These are phyloP conservation scores for Glaucidium brasilianum DNA, from an alignment of 2,113 vertebrate species.

Conservation along the genomic window DNA sequence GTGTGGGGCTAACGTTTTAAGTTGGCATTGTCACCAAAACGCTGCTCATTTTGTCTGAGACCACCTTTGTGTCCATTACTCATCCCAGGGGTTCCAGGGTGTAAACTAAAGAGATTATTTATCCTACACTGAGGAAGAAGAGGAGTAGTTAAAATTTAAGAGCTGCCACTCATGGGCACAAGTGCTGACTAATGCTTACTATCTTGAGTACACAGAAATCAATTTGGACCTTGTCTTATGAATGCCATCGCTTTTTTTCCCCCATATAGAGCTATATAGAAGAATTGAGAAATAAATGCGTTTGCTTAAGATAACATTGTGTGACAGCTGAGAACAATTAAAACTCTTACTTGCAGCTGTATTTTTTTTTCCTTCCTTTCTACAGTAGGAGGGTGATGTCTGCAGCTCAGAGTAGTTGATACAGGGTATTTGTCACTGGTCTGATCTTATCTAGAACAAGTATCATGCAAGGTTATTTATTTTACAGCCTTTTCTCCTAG, in stretches of 20 bases:
- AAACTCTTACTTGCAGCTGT: not conserved
- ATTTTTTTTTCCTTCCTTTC: not conserved
- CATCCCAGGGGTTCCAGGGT: not conserved
- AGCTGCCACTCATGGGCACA: not conserved
- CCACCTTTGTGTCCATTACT: not conserved
- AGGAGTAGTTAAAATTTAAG: not conserved
- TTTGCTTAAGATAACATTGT: constrained; percentile 34
- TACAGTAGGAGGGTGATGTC: not conserved
- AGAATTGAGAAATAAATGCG: not conserved
- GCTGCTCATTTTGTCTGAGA: not conserved
- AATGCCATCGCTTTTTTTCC: not conserved
- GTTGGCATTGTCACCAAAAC: not conserved
- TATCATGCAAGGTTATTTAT: constrained; percentile 11
- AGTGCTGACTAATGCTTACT: not conserved
- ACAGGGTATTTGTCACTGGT: constrained; percentile 8
- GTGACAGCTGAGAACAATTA: constrained; percentile 50
- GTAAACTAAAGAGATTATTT: not conserved
- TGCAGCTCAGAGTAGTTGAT: not conserved
- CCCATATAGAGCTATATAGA: not conserved
- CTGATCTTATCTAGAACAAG: constrained; percentile 22
- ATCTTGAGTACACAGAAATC: not conserved
- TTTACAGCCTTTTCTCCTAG: constrained; percentile 24
- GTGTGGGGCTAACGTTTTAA: not conserved
- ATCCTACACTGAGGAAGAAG: not conserved
- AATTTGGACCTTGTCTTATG: constrained; percentile 11